Evolutionary conservation across 2,888 invertebrate species (phyloP).

Genomic region (Toxonevra muliebris): DNA sequence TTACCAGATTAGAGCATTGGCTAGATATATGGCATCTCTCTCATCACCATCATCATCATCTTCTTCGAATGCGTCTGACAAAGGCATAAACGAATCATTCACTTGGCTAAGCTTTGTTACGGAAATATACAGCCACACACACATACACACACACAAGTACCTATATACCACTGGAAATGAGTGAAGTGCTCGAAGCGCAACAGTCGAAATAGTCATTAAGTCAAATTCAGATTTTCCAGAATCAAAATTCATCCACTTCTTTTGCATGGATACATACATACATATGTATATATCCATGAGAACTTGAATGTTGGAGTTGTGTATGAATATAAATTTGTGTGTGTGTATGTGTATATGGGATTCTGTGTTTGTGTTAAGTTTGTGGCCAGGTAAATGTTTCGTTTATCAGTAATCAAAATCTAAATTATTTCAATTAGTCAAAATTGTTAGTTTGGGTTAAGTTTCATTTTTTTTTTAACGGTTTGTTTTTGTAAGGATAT

Average conservation of each 20-base stretch:
- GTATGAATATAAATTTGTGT: not conserved
- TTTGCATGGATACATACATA: constrained; percentile 16
- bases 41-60: constrained; percentile 20
- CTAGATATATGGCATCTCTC: constrained; percentile 25
- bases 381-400: constrained; percentile 39
- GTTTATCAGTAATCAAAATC: constrained; percentile 55
- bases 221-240: constrained; percentile 43
- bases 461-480: too few species aligned
- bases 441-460: constrained; percentile 2
- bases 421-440: constrained; percentile 48
- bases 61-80: constrained; percentile 41
- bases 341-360: constrained; percentile 18
- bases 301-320: not conserved
- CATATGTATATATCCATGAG: constrained; percentile 28
- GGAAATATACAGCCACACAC: constrained; percentile 1
- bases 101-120: constrained; percentile 54
- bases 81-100: constrained; percentile 62
- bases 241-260: not conserved
- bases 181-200: constrained; percentile 44
- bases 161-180: not conserved
- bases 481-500: too few species aligned
- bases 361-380: constrained; percentile 36
- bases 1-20: constrained; percentile 22
- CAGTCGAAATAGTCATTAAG: constrained; percentile 57
- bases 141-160: not conserved